Conservation (phyloP, 2,113 vertebrate species). For the Gracilinanus agilis region DNA sequence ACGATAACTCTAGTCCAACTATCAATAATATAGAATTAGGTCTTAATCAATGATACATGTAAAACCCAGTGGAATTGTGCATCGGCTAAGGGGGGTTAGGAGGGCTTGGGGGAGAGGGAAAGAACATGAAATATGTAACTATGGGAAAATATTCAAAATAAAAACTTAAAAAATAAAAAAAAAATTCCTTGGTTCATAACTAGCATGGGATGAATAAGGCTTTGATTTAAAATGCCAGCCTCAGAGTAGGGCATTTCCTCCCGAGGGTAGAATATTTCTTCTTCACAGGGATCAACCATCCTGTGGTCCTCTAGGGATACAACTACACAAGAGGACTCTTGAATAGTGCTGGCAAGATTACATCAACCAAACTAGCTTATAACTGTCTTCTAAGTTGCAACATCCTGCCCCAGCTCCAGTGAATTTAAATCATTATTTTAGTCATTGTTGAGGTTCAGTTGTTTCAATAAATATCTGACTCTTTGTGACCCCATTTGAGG, state of each 20-base stretch:
- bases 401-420: not conserved
- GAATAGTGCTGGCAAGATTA: not conserved
- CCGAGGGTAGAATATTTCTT: not conserved
- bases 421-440: not conserved
- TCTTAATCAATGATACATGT: too few relatives aligned
- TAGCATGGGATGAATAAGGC: not conserved
- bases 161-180: too few relatives aligned
- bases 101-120: too few relatives aligned
- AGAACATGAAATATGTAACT: too few relatives aligned
- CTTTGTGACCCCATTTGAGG: too few relatives aligned
- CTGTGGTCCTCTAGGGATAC: not conserved
- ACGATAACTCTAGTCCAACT: too few relatives aligned
- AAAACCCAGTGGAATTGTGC: too few relatives aligned
- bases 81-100: too few relatives aligned
- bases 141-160: too few relatives aligned
- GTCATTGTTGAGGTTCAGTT: not conserved
- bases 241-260: not conserved
- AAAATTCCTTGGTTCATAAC: too few relatives aligned
- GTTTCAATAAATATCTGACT: too few relatives aligned
- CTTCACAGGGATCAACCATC: not conserved
- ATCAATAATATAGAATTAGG: too few relatives aligned
- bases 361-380: not conserved
- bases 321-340: not conserved
- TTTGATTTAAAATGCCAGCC: not conserved
- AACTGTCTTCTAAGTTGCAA: not conserved